A percentile compares a stretch with the other conserved stretches of the same genome.
These are phyloP conservation scores for Cliona cf. orientalis DNA, from an alignment of 37 sponge, comb jelly and placozoan genomes.

Conservation along the genomic window DNA sequence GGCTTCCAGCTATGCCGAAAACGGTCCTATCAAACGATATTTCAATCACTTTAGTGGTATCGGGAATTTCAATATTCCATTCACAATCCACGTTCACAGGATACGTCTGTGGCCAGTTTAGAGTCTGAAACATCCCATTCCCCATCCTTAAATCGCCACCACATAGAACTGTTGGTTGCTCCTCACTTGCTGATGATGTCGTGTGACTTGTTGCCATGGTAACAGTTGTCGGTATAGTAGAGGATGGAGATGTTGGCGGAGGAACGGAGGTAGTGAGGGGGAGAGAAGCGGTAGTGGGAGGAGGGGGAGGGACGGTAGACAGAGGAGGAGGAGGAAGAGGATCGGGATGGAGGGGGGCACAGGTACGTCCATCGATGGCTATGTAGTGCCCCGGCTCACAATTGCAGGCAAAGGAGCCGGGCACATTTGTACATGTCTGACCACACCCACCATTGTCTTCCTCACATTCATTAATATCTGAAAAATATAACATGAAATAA, in stretches of 20 bases:
- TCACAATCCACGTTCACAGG: slow-evolving; percentile 29
- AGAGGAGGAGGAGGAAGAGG: slow-evolving; percentile 1
- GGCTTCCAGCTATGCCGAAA: slow-evolving; percentile 17
- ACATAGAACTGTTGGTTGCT: background rate
- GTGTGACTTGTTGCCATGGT: background rate
- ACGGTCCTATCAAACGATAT: slow-evolving; percentile 8
- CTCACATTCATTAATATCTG: slow-evolving; percentile 20
- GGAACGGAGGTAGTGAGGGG: background rate
- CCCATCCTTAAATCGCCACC: slow-evolving; percentile 4
- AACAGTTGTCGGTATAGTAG: background rate
- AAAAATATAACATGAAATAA: no score
- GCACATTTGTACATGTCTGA: slow-evolving; percentile 12
- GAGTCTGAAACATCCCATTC: slow-evolving; percentile 23
- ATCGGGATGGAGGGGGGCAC: background rate
- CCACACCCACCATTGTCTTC: background rate
- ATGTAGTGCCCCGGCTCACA: slow-evolving; percentile 8
- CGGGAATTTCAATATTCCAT: slow-evolving; percentile 51
- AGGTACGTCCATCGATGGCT: background rate
- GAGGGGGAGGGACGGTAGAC: background rate
- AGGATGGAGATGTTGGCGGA: background rate
- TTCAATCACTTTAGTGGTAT: background rate
- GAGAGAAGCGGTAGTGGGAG: background rate
- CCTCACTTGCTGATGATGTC: slow-evolving; percentile 1
- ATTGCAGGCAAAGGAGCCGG: slow-evolving; percentile 3
- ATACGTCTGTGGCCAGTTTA: slow-evolving; percentile 42